These are phyloP conservation scores for Clarias magur DNA, from an alignment of 2,113 vertebrate genomes.

Conservation along the genomic window DNA sequence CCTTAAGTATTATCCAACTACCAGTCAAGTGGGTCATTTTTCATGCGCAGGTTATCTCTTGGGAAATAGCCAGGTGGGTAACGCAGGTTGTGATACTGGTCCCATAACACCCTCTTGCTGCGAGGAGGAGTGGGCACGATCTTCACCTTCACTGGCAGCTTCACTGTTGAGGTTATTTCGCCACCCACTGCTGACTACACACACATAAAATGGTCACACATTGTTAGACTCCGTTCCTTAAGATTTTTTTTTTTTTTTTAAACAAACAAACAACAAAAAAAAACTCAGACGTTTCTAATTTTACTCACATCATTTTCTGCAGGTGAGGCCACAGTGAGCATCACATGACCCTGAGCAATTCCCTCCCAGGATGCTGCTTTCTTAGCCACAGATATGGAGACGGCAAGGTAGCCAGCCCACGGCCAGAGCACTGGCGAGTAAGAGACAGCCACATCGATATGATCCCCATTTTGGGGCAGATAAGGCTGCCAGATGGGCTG, in stretches of 20 bases:
- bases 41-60: slow-evolving; percentile 96
- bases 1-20: slow-evolving; percentile 45
- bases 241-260: not conserved
- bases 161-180: slow-evolving; percentile 91
- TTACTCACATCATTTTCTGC: slow-evolving; percentile 85
- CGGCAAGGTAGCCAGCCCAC: slow-evolving; percentile 95
- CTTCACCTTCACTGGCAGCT: slow-evolving; percentile 95
- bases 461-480: slow-evolving; percentile 94
- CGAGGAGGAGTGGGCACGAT: slow-evolving; percentile 94
- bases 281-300: not conserved
- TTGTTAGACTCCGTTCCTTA: not conserved
- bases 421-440: slow-evolving; percentile 94
- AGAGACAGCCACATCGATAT: slow-evolving; percentile 93
- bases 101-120: slow-evolving; percentile 94
- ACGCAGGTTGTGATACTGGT: slow-evolving; percentile 97
- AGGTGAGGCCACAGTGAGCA: slow-evolving; percentile 91
- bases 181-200: slow-evolving; percentile 82
- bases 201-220: slow-evolving; percentile 8
- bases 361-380: slow-evolving; percentile 97
- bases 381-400: slow-evolving; percentile 97
- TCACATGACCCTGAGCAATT: slow-evolving; percentile 92
- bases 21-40: slow-evolving; percentile 97
- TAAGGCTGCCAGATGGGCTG: slow-evolving; percentile 99
- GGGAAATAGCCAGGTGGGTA: slow-evolving; percentile 98
- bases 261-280: too few relatives aligned